Evolutionary conservation across 35 echinoderm and acorn worm species (phyloP), one percentile per base, ranked within the genome.

Genomic region (Ophioderma brevispina): DNA sequence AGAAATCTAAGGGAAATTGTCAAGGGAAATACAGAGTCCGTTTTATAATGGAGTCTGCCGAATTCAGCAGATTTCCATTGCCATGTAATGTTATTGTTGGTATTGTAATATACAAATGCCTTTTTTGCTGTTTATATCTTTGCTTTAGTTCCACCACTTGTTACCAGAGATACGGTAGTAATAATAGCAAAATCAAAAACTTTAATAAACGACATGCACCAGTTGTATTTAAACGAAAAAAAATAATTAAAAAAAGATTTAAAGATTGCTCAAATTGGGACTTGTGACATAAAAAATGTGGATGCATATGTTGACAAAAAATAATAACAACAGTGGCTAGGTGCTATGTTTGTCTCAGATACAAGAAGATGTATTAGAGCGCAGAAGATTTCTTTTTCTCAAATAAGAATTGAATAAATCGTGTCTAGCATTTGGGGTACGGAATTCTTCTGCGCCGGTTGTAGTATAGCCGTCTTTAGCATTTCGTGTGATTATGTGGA

Each of bases 401-500:
- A 46, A 46, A 46, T 8, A 17, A 46, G 41, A 8, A 46, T 46
- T 46, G 41, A 46, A 46, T 46, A 17, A 46, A 46, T 17, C 17
- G 4, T 46, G 41, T 17, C 41, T 8, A 46, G 4, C 5, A 25
- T 70, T 3, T 70, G 59, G n/a, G 59, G 59, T 70, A 2, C 28
- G n/a, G 59, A 3, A 70, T 3, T 70, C 59, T 13, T 70, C 59
- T 70, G 59, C n/a, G 59, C 23, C 59, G 59, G 28, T 70, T 70
- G 59, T 70, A 70, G 59, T 25, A 25, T 70, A 70, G 59, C 59
- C 59, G 28, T 70, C 59, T 70, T 70, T 70, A 70, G 59, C 59
- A 70, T 70, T 70, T 70, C 23, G 59, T 70, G 59, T 70, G 59
- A 70, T 25, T 70, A 70, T 70, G 59, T 70, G 59, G 59, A 70